Evolutionary conservation across 2,888 invertebrate species (phyloP), one percentile per base, ranked within the genome.

Genomic region (Kryphioiulus occultus): DNA sequence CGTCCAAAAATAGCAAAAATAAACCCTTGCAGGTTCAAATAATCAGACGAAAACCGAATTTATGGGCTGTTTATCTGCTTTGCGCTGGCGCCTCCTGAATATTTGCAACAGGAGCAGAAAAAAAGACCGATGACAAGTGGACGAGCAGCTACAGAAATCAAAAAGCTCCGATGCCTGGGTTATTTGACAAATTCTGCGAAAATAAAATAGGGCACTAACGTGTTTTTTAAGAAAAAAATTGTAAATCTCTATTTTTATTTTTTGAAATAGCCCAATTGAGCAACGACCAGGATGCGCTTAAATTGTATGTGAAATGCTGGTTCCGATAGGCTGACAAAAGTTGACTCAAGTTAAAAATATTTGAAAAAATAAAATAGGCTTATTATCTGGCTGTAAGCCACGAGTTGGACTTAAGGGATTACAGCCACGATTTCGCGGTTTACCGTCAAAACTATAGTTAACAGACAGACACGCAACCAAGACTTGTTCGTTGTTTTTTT

Each of bases 61-160:
- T 68, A 68, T 68, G 59, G 22, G 59, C 59, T 68, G 59, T 68
- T 68, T 68, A 68, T 68, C 22, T 68, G 22, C 59, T 9, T 68
- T n/a, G 59, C 59, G 22, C 59, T 68, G 59, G 59, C 59, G 59
- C 59, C 59, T 68, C n/a, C 22, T 68, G 26, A 26, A 68, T 22
- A 59, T 68, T 26, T 68, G 22, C 59, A 22, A 68, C 59, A 26
- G 22, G 22, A 26, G 59, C 22, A 22, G 10, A 68, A 68, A 68
- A 44, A 44, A 44, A 68, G 22, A 19, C 59, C 59, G 59, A 68
- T 68, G 59, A 68, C 59, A 68, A 68, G 59, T 68, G 59, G 59
- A 68, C 59, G 59, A 68, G 59, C 59, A 68, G 59, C 59, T 68
- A 68, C 10, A 9, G 59, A 68, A n/a, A 68, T 68, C 22, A 68